These are phyloP conservation scores for Trinectes maculatus DNA, from an alignment of 2,113 vertebrate genomes.

Conservation along the genomic window DNA sequence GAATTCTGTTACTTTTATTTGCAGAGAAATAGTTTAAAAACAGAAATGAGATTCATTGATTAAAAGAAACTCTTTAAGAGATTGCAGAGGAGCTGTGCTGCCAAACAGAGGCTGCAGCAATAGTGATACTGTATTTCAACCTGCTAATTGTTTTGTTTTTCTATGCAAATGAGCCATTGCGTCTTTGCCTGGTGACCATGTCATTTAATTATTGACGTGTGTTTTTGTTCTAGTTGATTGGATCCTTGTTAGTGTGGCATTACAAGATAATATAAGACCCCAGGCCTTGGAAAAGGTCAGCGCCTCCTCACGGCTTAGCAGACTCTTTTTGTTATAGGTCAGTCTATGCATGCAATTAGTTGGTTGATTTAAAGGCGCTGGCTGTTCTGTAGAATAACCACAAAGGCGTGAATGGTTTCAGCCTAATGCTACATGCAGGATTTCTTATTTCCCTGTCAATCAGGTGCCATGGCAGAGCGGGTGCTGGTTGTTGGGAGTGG, in stretches of 20 bases:
- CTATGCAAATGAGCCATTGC: constrained; percentile 29
- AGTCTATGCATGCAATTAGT: constrained; percentile 65
- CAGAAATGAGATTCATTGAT: too few species aligned
- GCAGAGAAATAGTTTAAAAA: neutral
- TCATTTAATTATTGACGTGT: constrained; percentile 47
- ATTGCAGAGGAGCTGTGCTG: too few species aligned
- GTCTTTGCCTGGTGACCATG: constrained; percentile 14
- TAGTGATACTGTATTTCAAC: constrained; percentile 2
- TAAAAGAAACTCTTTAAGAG: too few species aligned
- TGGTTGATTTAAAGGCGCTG: neutral
- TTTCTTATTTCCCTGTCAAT: neutral
- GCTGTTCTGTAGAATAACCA: too few species aligned
- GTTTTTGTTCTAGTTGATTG: constrained; percentile 54
- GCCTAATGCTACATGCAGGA: too few species aligned
- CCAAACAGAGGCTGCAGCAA: neutral
- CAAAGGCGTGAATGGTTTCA: neutral
- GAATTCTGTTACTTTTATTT: neutral
- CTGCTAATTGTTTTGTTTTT: constrained; percentile 28
- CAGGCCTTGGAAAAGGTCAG: constrained; percentile 73
- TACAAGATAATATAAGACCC: constrained; percentile 54
- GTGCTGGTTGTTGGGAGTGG: constrained; percentile 91
- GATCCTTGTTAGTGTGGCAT: constrained; percentile 32
- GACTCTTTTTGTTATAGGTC: constrained; percentile 64
- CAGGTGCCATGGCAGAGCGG: constrained; percentile 85
- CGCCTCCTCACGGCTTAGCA: constrained; percentile 19